Base-by-base conservation (phyloP, 1,140 invertebrate genomes). In the Euschistus heros region DNA sequence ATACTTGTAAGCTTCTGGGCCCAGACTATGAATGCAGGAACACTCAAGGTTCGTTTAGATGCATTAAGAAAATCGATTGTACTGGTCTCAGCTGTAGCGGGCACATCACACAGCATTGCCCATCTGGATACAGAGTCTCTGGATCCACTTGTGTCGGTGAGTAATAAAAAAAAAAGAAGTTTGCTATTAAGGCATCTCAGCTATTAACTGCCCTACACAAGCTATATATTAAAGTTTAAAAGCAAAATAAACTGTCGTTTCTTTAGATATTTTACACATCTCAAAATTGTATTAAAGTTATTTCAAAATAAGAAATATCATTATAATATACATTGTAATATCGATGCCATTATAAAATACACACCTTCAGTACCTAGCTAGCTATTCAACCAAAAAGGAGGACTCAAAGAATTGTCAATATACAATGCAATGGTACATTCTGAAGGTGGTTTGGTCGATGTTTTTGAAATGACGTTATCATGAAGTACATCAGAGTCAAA, bases 1-100 rank as follows among this genome's bases (percentile, higher is more conserved):
- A 97, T 73, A 87, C 90, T 71, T 98, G 96, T 73, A 63, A 72
- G 30, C 66, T 71, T 47, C 76, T 81, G 2, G 83, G 84, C 0
- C 71, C 79, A 0, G 85, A 84, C 5, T 96, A 89, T 72, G 76
- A 82, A 2, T 99, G 96, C 74, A 79, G 83, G 55, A 99, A 99
- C 72, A 93, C 83, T 0, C 73, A 83, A 22, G 85, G 85, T 0
- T 84, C 82, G 0, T 86, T 79, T 70, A 73, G 72, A 0, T 87
- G 85, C 65, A 70, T 75, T 3, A 68, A 42, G 61, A 67, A 65
- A 46, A 47, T 20, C n/a, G 65, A 65, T 17, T 54, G 50, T 22
- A 5, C 60, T 20, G 17, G 46, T 0, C 44, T 27, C 26, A 57
- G 47, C 8, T 60, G 26, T 4, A 47, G 54, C 30, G 33, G 20